Base-by-base conservation (phyloP, 1,140 invertebrate species). In the Helicoverpa zea region DNA sequence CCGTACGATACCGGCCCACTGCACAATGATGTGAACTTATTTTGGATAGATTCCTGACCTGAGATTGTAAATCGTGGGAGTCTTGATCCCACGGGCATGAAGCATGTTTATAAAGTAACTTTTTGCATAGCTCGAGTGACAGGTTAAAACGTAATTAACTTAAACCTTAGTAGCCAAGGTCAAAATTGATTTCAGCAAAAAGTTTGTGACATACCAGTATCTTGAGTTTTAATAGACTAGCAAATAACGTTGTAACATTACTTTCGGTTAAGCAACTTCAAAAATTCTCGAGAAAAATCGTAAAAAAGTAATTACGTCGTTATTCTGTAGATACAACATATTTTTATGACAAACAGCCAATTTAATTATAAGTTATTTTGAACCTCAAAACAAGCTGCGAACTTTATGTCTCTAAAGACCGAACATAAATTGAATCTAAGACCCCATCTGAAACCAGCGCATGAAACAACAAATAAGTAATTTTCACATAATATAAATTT, bases 401-500 rank as follows among this genome's bases (percentile, higher is more conserved):
- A 68, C 64, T 68, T 68, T 49, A 9, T 30, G 68, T 52, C 49
- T 54, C 68, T 23, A 9, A 54, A 14, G 68, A 72, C 68, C 68
- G 54, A 52, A 68, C 47, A 68, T 68, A 68, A 52, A 72, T 72
- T 72, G 16, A 72, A 72, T 72, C 13, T 52, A 72, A 72, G 18
- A 30, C 52, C 12, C 64, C 16, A 47, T 49, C 59, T 29, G 9
- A 63, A 29, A 35, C 13, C 59, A 29, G 29, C 23, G 18, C 23
- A 72, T 43, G 18, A 54, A 64, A 64, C 58, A 30, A 64, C 29
- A 64, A 63, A n/a, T 54, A 72, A 72, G 68, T 54, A 72, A 72
- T 30, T 72, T 52, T 72, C 68, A 72, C 49, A 72, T 51, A 54
- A 51, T 72, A 72, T 72, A 70, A 52, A 70, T 70, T 70, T 70